Evolutionary conservation across 1,140 invertebrate genomes (phyloP), one percentile per base, ranked within the genome.

Genomic region (Battus philenor): DNA sequence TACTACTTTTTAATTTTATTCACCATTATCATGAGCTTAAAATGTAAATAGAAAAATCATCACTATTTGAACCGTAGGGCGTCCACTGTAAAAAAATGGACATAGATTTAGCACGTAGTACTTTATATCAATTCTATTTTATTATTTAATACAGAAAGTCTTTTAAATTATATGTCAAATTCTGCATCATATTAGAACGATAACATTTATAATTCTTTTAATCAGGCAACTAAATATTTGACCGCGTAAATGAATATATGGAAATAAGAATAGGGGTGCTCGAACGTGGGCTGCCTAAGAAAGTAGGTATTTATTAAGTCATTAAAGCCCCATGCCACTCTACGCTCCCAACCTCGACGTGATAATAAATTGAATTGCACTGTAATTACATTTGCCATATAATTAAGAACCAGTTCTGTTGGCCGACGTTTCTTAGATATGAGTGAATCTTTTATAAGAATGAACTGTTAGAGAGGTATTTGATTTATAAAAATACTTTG

Each of bases 331-430:
- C 38, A 41, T 27, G 38, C 22, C 38, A 27, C 24, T 41, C 38
- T 36, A 11, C 33, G 33, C 20, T 18, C 33, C 16, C 15, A 22
- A 27, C 24, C 11, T 41, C 38, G 24, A 4, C 38, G 13, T 27
- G 24, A 41, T 41, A 22, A 41, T 27, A 41, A 41, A 41, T 41
- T 41, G 29, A 41, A 41, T 41, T 41, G 38, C 38, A 27, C 24
- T 13, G 20, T 41, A 41, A 41, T 41, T 41, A 41, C 24, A 10
- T 41, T 41, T 2, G 22, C 22, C n/a, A 17, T 16, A 41, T 41
- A 27, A 41, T 27, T 29, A 15, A 17, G 38, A 12, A 29, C 38
- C 15, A 27, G 38, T 41, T 27, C 26, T 10, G 5, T 26, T 29
- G 10, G 24, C 15, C 22, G 24, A 10, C 32, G 10, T 36, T 36